Evolutionary conservation across 1,140 invertebrate genomes (phyloP).

Genomic region (Ctenoplectra terminalis): DNA sequence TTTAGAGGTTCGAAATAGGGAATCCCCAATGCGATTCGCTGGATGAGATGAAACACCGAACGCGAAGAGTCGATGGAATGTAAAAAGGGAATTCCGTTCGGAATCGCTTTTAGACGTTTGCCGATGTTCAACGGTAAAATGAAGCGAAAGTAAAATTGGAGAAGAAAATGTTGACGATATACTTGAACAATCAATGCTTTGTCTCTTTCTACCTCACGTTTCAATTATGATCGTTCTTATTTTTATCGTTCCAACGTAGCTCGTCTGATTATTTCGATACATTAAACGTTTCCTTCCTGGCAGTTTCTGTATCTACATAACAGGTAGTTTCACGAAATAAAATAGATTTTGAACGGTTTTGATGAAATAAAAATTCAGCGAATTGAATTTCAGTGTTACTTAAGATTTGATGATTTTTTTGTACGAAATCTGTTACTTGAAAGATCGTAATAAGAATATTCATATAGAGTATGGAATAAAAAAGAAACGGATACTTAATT

Average conservation of each 20-base stretch:
- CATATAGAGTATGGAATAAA: too few species aligned
- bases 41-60: conserved; percentile 4
- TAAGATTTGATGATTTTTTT: too few species aligned
- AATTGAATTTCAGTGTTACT: too few species aligned
- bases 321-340: too few species aligned
- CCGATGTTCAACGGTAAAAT: not conserved
- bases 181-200: conserved; percentile 43
- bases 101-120: conserved; percentile 6
- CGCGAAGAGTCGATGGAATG: not conserved
- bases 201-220: not conserved
- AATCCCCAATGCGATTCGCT: not conserved
- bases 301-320: too few species aligned
- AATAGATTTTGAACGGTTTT: too few species aligned
- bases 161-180: conserved; percentile 35
- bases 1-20: too few species aligned
- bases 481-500: too few species aligned
- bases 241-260: not conserved
- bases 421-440: too few species aligned
- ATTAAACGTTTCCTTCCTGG: not conserved
- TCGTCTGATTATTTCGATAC: conserved; percentile 8
- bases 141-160: not conserved
- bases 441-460: too few species aligned
- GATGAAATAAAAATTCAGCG: too few species aligned
- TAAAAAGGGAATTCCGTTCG: not conserved
- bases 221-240: conserved; percentile 24